Percentiles rank a stretch among this genome's conserved stretches.
Conservation (phyloP, 37 sponge, comb jelly and placozoan genomes). For the Aplysina aerophoba region DNA sequence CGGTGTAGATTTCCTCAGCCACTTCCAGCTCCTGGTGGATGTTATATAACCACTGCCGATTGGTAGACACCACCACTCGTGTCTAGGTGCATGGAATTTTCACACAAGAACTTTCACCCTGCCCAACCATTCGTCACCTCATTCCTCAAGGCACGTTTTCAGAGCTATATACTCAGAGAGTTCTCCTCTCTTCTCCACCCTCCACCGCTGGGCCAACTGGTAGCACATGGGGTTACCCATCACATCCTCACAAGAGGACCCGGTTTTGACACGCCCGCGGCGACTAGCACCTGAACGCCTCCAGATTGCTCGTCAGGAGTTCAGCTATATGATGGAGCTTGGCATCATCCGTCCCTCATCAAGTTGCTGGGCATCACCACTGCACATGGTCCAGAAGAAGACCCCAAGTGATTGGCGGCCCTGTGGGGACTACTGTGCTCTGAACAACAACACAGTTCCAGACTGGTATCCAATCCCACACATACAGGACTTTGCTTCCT, state of each 20-base stretch:
- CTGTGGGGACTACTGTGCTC: slow-evolving; percentile 74
- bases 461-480: slow-evolving; percentile 71
- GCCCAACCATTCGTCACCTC: no score
- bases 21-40: slow-evolving; percentile 46
- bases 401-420: slow-evolving; percentile 67
- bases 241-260: slow-evolving; percentile 47
- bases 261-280: slow-evolving; percentile 36
- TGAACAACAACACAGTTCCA: slow-evolving; percentile 57
- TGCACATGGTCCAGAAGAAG: slow-evolving; percentile 61
- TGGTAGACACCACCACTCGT: slow-evolving; percentile 28
- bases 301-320: slow-evolving; percentile 30
- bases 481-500: slow-evolving; percentile 56
- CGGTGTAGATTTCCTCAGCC: slow-evolving; percentile 64
- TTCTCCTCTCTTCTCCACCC: no score
- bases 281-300: slow-evolving; percentile 44
- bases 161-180: slow-evolving; percentile 17
- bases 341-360: slow-evolving; percentile 55
- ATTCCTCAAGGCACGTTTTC: background rate
- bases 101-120: no score
- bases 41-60: background rate
- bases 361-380: slow-evolving; percentile 43
- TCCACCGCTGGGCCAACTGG: background rate
- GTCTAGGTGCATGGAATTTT: slow-evolving; percentile 34
- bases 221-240: slow-evolving; percentile 39
- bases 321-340: slow-evolving; percentile 50